Evolutionary conservation across 2,113 vertebrate species (phyloP).

Genomic region (cattle (Bos taurus)): ARS-UCD2.0 NC_037328.1:129232501-129233000

Average conservation of each 20-base stretch:
- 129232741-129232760: not conserved
- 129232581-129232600: not conserved
- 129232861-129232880: not conserved
- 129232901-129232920: not conserved
- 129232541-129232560: not conserved
- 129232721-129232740: not conserved
- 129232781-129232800: not conserved
- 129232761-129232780: not conserved
- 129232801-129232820: not conserved
- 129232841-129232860: not conserved
- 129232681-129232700: not conserved
- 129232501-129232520: not conserved
- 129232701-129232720: not conserved
- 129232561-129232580: not conserved
- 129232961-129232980: not conserved
- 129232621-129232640: not conserved
- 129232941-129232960: not conserved
- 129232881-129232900: not conserved
- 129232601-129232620: not conserved
- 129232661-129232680: not conserved
- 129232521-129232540: not conserved
- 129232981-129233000: not conserved
- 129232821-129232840: not conserved
- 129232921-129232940: not conserved
- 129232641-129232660: not conserved